phyloP scores from a whole-genome alignment of 2,797 vertebrate species.

The Acropternis orthonyx region DNA sequence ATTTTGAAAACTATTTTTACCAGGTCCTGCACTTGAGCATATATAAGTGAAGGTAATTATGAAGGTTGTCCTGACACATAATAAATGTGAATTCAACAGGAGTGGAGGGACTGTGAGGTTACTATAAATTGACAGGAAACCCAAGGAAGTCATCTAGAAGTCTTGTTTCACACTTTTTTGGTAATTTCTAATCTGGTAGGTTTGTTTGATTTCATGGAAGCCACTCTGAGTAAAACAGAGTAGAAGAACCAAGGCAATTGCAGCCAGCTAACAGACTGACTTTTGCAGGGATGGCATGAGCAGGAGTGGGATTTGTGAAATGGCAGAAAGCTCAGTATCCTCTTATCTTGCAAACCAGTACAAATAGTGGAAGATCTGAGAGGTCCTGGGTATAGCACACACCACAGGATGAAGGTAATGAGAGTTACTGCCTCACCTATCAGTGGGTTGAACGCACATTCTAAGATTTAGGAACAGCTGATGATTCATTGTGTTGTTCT shows the following conservation, averaged over 20 bases:
- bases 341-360: neutral
- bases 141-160: neutral
- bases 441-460: neutral
- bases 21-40: neutral
- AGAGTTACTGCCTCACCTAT: neutral
- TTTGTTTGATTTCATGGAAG: neutral
- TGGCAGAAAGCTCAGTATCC: neutral
- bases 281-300: neutral
- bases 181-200: neutral
- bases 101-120: neutral
- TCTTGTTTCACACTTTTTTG: neutral
- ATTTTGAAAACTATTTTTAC: neutral
- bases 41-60: neutral
- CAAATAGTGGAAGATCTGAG: neutral
- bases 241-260: neutral
- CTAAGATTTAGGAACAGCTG: neutral
- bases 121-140: neutral
- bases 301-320: neutral
- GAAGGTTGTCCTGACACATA: neutral
- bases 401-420: neutral
- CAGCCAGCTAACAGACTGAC: neutral
- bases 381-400: neutral
- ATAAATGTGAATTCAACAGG: neutral
- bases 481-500: neutral
- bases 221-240: neutral